A percentile compares a stretch with the other conserved stretches of the same genome.
These are phyloP conservation scores for Trogon surrucura DNA, from an alignment of 2,113 vertebrate genomes.

Conservation along the genomic window DNA sequence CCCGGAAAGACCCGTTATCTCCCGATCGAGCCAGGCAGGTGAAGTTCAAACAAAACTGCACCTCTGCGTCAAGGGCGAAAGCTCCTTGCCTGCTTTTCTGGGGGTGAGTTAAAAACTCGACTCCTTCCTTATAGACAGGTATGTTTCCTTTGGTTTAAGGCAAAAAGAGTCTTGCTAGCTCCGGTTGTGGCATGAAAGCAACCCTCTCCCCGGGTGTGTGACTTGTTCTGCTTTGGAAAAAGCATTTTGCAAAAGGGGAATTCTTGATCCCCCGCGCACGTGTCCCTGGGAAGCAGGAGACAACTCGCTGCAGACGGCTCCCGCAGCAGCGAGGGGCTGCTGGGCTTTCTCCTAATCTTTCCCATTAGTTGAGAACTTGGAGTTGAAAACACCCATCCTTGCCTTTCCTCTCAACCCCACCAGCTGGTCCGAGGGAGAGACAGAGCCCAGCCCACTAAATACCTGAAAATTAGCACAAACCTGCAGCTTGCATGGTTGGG, in stretches of 20 bases:
- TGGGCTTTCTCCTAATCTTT: background rate
- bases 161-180: background rate
- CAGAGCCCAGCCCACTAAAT: rapidly evolving
- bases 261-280: rapidly evolving
- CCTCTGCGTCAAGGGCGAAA: background rate
- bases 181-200: background rate
- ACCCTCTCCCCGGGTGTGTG: rapidly evolving
- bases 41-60: background rate
- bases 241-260: background rate
- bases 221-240: background rate
- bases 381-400: background rate
- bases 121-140: rapidly evolving
- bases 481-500: background rate
- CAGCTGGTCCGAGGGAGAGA: rapidly evolving
- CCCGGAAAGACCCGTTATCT: background rate
- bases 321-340: background rate
- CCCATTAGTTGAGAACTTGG: rapidly evolving
- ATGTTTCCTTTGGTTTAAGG: background rate
- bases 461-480: background rate
- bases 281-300: background rate
- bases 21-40: background rate
- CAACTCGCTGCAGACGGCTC: background rate
- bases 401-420: rapidly evolving
- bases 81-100: background rate
- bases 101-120: background rate